Conservation (phyloP, 2,113 vertebrate genomes). For the Halcyon malimbica region DNA sequence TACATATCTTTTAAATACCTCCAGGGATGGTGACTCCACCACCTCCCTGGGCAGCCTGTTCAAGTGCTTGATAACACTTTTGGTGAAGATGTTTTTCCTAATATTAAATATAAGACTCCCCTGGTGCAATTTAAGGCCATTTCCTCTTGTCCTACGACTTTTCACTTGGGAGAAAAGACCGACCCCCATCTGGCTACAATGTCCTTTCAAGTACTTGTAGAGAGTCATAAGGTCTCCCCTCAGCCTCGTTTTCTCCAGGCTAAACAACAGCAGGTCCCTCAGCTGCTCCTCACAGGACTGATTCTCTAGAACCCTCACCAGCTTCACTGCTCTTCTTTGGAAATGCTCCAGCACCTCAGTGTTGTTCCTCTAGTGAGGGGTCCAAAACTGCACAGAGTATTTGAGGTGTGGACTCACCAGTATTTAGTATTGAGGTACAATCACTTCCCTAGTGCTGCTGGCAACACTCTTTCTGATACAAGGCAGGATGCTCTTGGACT, state of each 20-base stretch:
- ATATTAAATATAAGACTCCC: background rate
- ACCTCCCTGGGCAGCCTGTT: background rate
- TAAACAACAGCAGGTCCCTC: background rate
- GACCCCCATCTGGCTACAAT: fast-evolving
- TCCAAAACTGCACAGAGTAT: background rate
- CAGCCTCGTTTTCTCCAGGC: no score
- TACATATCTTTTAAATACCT: background rate
- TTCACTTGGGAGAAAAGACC: background rate
- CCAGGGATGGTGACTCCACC: background rate
- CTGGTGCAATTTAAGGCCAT: background rate
- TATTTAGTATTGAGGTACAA: fast-evolving
- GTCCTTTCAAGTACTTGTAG: background rate
- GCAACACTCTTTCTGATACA: background rate
- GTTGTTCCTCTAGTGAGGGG: no score
- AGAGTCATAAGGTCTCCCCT: background rate
- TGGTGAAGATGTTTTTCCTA: background rate
- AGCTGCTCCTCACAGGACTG: background rate
- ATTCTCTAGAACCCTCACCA: no score
- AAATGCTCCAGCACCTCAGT: no score
- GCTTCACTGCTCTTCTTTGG: no score
- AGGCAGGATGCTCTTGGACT: background rate
- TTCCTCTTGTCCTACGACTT: background rate
- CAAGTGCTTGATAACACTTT: background rate
- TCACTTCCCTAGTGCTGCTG: background rate
- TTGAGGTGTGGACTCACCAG: fast-evolving